A percentile compares a stretch with the other conserved stretches of the same genome.
Evolutionary conservation across 2,888 invertebrate genomes (phyloP).

Genomic region (Hydropsyche betteni): DNA sequence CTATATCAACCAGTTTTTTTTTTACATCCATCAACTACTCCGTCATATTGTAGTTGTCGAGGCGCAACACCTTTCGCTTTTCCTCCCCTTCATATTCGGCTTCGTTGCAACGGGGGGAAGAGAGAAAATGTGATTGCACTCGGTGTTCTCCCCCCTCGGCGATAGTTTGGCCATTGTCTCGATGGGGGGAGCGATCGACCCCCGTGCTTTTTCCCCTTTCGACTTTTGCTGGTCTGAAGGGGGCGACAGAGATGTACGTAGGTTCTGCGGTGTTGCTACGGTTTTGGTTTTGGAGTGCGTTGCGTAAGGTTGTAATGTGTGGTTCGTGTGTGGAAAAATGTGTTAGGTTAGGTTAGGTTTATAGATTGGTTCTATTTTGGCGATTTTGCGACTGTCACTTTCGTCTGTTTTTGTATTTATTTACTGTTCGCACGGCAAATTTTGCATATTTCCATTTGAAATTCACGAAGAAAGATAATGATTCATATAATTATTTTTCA

Average conservation of each 20-base stretch:
- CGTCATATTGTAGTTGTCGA: constrained; percentile 8
- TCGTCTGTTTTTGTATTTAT: too few relatives aligned
- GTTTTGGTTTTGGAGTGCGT: not conserved
- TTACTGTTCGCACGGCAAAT: too few relatives aligned
- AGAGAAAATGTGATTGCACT: constrained; percentile 37
- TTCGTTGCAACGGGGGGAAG: constrained; percentile 33
- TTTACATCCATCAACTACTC: not conserved
- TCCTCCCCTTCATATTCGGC: constrained; percentile 33
- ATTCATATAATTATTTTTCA: too few relatives aligned
- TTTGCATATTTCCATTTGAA: too few relatives aligned
- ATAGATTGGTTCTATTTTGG: too few relatives aligned
- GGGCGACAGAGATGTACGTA: constrained; percentile 46
- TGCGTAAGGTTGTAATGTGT: too few relatives aligned
- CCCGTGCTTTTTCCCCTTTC: constrained; percentile 40
- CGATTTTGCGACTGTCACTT: too few relatives aligned
- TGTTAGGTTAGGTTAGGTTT: too few relatives aligned
- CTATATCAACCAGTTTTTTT: constrained; percentile 44
- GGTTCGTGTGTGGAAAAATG: too few relatives aligned
- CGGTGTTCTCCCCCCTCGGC: not conserved
- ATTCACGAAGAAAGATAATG: too few relatives aligned
- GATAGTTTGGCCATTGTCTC: constrained; percentile 8
- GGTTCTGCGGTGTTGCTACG: not conserved
- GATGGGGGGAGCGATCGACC: constrained; percentile 23
- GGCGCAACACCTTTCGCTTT: constrained; percentile 40
- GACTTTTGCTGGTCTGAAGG: constrained; percentile 35